Conservation (phyloP, 2,113 vertebrate species). For the Ciconia maguari region DNA sequence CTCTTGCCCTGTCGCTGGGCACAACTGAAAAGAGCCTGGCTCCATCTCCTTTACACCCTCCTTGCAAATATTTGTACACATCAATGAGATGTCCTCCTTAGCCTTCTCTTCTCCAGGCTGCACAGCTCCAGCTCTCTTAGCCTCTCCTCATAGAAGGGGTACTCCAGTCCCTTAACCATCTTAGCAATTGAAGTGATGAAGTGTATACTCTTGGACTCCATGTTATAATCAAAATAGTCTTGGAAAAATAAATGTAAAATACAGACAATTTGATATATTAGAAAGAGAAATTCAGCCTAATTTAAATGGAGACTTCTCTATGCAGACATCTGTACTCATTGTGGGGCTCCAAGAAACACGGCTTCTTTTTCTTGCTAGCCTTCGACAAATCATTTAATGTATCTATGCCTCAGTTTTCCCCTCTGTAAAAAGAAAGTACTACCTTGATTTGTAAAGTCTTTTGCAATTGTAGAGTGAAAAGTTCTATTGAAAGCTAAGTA, state of each 20-base stretch:
- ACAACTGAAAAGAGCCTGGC: not conserved
- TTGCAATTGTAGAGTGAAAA: not conserved
- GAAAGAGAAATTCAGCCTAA: not conserved
- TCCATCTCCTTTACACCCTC: not conserved
- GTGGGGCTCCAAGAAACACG: not conserved
- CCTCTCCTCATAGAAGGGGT: not conserved
- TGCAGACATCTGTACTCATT: not conserved
- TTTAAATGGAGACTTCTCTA: not conserved
- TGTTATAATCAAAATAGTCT: not conserved
- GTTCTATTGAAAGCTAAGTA: slow-evolving; percentile 23
- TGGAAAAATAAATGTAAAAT: not conserved
- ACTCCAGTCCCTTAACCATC: not conserved
- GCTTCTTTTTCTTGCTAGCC: not conserved
- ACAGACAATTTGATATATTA: not conserved
- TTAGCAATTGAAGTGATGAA: not conserved
- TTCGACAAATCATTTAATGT: not conserved
- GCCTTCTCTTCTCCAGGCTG: not conserved
- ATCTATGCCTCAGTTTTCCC: not conserved
- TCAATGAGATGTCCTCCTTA: not conserved
- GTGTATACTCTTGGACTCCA: not conserved
- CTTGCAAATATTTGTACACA: not conserved
- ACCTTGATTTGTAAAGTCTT: not conserved
- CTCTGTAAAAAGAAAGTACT: not conserved
- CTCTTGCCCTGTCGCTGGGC: no score
- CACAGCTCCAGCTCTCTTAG: not conserved